A percentile compares a stretch with the other conserved stretches of the same genome.
Conservation (phyloP, 2,888 invertebrate species). For the Limenitis camilla region DNA sequence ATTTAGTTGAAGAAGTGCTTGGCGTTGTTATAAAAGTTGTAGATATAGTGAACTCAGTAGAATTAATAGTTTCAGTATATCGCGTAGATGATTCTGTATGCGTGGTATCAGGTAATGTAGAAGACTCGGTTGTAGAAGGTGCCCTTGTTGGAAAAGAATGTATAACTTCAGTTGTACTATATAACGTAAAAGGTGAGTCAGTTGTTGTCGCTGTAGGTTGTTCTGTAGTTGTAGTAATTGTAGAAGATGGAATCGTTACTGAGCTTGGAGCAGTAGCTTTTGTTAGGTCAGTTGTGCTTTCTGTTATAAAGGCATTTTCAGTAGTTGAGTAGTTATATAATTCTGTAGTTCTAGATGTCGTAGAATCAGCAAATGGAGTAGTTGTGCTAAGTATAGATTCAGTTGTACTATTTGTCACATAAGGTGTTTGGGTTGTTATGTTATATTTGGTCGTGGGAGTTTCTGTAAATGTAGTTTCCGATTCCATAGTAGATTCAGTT, state of each 20-base stretch:
- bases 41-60: too few relatives aligned
- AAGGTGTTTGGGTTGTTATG: background rate
- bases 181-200: background rate
- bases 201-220: background rate
- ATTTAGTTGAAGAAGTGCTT: too few relatives aligned
- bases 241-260: background rate
- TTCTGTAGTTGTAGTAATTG: background rate
- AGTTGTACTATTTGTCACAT: too few relatives aligned
- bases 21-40: too few relatives aligned
- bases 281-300: background rate
- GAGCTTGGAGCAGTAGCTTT: background rate
- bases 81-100: background rate
- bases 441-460: background rate
- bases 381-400: too few relatives aligned
- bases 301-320: too few relatives aligned
- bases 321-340: too few relatives aligned
- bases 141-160: background rate
- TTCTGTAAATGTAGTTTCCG: background rate
- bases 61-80: too few relatives aligned
- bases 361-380: too few relatives aligned
- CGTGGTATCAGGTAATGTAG: background rate
- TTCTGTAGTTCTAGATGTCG: too few relatives aligned
- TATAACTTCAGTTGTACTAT: background rate
- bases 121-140: background rate
- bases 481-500: too few relatives aligned